Evolutionary conservation across 2,113 vertebrate genomes (phyloP).

Genomic region (Chamaea fasciata): DNA sequence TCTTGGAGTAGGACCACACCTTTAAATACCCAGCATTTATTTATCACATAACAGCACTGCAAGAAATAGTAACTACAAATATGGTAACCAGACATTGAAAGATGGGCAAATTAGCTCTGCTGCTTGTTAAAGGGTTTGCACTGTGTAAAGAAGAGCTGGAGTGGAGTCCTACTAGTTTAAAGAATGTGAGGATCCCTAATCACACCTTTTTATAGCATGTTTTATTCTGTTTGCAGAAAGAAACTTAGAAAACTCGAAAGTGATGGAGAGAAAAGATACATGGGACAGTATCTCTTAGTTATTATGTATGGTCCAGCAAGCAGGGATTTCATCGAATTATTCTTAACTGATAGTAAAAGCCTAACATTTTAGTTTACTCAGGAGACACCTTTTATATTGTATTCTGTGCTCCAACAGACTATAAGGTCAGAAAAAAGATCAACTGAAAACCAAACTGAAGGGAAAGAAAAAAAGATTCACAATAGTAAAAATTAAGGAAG

Average conservation of each 20-base stretch:
- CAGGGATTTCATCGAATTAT: not conserved
- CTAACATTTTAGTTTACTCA: not conserved
- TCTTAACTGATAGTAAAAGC: not conserved
- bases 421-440: not conserved
- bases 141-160: not conserved
- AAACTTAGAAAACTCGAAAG: not conserved
- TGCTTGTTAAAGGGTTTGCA: not conserved
- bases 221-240: not conserved
- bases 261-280: not conserved
- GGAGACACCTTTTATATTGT: not conserved
- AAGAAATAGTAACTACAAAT: not conserved
- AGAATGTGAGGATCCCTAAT: not conserved
- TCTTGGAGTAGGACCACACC: not conserved
- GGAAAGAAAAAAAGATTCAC: not conserved
- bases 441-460: not conserved
- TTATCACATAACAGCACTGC: not conserved
- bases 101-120: not conserved
- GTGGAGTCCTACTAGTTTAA: not conserved
- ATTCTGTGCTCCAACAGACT: not conserved
- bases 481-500: not conserved
- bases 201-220: not conserved
- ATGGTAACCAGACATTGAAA: not conserved
- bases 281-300: not conserved
- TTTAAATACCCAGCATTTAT: not conserved
- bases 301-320: not conserved